A percentile compares a stretch with the other conserved stretches of the same genome.
These are phyloP conservation scores for Sphenopsis melanotis DNA, from an alignment of 2,797 vertebrate species.

Conservation along the genomic window DNA sequence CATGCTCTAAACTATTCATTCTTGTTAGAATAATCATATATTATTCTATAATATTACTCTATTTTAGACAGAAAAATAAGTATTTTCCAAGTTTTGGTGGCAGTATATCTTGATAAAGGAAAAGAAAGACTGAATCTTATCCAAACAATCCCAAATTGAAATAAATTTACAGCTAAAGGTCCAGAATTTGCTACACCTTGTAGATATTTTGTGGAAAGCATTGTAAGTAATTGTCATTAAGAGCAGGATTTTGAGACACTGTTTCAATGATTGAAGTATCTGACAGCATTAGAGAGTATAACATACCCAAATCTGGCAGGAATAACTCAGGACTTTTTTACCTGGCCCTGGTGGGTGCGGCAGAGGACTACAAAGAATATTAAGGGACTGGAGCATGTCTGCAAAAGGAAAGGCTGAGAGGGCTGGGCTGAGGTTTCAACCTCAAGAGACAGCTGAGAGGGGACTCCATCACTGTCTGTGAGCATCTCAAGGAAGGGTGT, in stretches of 20 bases:
- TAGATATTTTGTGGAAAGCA: background rate
- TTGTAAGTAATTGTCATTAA: background rate
- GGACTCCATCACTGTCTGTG: accelerated
- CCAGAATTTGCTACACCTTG: background rate
- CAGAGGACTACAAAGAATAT: background rate
- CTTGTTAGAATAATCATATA: background rate
- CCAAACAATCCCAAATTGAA: background rate
- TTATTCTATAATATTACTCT: background rate
- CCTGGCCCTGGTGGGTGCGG: background rate
- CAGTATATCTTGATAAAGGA: background rate
- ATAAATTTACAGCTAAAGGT: background rate
- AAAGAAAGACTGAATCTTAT: background rate
- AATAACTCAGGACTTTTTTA: background rate
- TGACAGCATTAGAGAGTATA: background rate
- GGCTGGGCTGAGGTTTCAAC: background rate
- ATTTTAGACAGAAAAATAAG: background rate
- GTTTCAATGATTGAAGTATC: background rate
- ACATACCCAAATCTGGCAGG: background rate
- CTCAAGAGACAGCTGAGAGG: accelerated
- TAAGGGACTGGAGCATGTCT: background rate
- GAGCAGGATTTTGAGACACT: background rate
- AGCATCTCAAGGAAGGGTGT: background rate
- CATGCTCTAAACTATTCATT: background rate
- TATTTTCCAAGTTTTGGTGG: background rate
- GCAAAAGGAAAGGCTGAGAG: too few species aligned